phyloP scores from a whole-genome alignment of 2,797 vertebrate species.

The Pterois miles region DNA sequence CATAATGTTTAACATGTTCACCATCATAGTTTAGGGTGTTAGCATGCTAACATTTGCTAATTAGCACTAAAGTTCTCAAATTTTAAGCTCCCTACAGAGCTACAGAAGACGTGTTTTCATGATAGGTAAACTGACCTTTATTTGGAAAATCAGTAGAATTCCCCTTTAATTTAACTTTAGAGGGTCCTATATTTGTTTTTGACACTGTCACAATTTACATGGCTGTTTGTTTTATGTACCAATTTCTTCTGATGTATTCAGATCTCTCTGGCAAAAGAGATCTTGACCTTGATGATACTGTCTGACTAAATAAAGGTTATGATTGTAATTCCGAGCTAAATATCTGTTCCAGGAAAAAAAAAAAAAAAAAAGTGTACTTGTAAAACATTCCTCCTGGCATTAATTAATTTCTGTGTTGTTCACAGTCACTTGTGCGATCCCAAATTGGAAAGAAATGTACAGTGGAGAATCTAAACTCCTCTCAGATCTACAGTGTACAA shows the following conservation, averaged over 20 bases:
- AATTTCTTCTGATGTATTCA: neutral
- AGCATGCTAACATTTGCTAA: neutral
- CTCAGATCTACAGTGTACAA: conserved; percentile 64
- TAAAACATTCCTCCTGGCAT: no score
- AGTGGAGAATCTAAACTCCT: conserved; percentile 56
- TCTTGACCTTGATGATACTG: neutral
- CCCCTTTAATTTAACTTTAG: neutral
- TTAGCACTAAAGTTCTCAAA: neutral
- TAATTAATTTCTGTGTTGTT: neutral
- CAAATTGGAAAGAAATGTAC: neutral
- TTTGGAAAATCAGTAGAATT: neutral
- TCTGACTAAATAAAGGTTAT: neutral
- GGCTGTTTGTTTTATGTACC: neutral
- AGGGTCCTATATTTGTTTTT: no score
- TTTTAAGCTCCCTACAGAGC: neutral
- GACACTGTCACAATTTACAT: no score
- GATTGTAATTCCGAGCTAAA: rapidly evolving
- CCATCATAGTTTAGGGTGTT: neutral
- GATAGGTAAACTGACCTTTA: neutral
- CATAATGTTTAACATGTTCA: neutral
- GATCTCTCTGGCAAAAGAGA: no score
- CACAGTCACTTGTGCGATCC: conserved; percentile 35
- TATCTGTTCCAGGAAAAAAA: neutral
- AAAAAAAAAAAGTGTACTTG: no score
- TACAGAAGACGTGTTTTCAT: neutral